A percentile compares a stretch with the other conserved stretches of the same genome.
Conservation (phyloP, 2,888 invertebrate species). For the Ectobius pallidus region DNA sequence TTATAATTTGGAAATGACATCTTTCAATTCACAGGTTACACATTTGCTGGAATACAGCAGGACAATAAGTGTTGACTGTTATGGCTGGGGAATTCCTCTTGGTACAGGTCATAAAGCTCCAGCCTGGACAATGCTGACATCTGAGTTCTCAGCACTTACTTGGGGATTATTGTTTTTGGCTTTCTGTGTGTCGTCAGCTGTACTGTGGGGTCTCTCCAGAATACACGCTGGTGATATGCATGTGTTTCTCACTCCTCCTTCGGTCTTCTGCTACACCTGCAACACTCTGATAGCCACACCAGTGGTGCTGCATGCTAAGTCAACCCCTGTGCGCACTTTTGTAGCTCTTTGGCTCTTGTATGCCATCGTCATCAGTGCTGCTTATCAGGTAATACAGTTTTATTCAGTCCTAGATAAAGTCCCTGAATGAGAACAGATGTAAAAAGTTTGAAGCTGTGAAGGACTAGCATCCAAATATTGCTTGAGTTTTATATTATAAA, state of each 20-base stretch:
- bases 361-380: constrained; percentile 7
- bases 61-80: neutral
- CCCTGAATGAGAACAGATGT: no score
- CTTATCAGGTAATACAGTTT: constrained; percentile 25
- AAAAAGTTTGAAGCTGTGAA: no score
- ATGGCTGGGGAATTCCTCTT: constrained; percentile 7
- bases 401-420: no score
- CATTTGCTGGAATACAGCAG: neutral
- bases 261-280: neutral
- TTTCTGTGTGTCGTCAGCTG: neutral
- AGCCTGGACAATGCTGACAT: neutral
- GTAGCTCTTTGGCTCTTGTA: neutral
- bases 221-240: no score
- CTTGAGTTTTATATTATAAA: no score
- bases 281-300: neutral
- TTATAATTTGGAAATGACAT: no score
- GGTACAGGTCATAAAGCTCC: neutral
- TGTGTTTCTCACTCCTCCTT: no score
- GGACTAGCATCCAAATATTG: no score
- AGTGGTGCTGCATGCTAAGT: neutral
- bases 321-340: neutral
- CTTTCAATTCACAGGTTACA: neutral
- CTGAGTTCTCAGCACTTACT: neutral
- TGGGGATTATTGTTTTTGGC: neutral
- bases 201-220: neutral